phyloP scores from a whole-genome alignment of 2,113 vertebrate genomes.

The Pachypanchax playfairii region DNA sequence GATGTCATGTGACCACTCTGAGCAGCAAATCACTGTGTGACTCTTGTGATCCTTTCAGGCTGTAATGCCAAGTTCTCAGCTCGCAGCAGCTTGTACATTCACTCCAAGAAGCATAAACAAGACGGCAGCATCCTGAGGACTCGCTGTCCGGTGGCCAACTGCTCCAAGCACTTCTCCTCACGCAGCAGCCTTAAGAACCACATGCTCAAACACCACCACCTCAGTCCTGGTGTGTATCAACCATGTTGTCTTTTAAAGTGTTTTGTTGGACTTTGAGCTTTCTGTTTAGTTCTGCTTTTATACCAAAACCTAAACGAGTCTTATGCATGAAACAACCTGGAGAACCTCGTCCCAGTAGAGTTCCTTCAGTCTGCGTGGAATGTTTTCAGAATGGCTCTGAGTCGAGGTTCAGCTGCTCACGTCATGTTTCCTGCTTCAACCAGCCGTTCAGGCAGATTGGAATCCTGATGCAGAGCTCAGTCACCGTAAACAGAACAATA shows the following conservation, averaged over 20 bases:
- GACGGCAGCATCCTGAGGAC: slow-evolving; percentile 85
- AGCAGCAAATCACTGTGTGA: neutral
- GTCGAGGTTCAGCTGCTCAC: too few relatives aligned
- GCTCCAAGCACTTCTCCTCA: slow-evolving; percentile 91
- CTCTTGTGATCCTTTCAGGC: slow-evolving; percentile 73
- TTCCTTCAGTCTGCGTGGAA: too few relatives aligned
- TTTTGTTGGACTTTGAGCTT: neutral
- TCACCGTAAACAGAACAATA: too few relatives aligned
- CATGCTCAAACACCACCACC: slow-evolving; percentile 92
- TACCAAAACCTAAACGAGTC: neutral
- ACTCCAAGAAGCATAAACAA: slow-evolving; percentile 96
- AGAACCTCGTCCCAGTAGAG: too few relatives aligned
- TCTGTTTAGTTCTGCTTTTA: neutral
- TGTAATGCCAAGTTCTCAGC: slow-evolving; percentile 97
- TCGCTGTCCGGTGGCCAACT: slow-evolving; percentile 90
- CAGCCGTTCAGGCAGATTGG: too few relatives aligned
- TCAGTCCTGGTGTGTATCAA: slow-evolving; percentile 82
- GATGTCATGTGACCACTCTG: neutral
- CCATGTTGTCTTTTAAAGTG: too few relatives aligned
- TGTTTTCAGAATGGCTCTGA: too few relatives aligned
- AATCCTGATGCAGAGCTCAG: too few relatives aligned
- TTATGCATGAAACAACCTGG: too few relatives aligned
- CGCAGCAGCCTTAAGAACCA: slow-evolving; percentile 95
- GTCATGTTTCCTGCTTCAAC: too few relatives aligned
- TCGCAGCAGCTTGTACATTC: slow-evolving; percentile 96